phyloP scores from a whole-genome alignment of 2,888 invertebrate genomes.

The Cantharis rufa region DNA sequence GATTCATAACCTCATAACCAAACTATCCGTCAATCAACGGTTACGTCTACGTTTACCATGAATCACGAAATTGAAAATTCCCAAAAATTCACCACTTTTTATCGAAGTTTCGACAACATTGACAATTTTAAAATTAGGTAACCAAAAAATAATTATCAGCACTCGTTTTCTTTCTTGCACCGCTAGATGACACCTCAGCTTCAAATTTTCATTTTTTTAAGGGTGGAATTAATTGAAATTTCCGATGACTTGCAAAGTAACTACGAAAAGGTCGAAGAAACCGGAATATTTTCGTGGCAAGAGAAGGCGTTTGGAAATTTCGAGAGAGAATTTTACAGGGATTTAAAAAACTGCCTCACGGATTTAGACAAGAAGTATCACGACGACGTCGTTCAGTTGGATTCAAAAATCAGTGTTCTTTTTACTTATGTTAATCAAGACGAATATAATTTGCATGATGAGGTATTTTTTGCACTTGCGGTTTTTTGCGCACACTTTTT shows the following conservation, averaged over 20 bases:
- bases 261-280: constrained; percentile 37
- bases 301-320: constrained; percentile 68
- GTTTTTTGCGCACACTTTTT: background rate
- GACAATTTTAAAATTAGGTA: constrained; percentile 61
- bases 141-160: constrained; percentile 31
- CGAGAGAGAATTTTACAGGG: constrained; percentile 65
- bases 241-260: constrained; percentile 9
- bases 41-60: background rate
- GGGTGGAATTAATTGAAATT: background rate
- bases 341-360: constrained; percentile 65
- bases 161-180: background rate
- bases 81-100: constrained; percentile 53
- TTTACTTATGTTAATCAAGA: constrained; percentile 68
- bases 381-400: constrained; percentile 47
- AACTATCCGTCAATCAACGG: background rate
- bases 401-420: constrained; percentile 53
- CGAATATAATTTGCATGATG: constrained; percentile 53
- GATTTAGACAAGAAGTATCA: constrained; percentile 65
- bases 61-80: background rate
- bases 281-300: constrained; percentile 68
- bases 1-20: background rate
- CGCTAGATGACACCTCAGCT: background rate
- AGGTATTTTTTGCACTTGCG: constrained; percentile 12
- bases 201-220: background rate
- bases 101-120: constrained; percentile 60